Evolutionary conservation across 2,113 vertebrate genomes (phyloP), one percentile per base, ranked within the genome.

Genomic region (Syngnathus scovelli): DNA sequence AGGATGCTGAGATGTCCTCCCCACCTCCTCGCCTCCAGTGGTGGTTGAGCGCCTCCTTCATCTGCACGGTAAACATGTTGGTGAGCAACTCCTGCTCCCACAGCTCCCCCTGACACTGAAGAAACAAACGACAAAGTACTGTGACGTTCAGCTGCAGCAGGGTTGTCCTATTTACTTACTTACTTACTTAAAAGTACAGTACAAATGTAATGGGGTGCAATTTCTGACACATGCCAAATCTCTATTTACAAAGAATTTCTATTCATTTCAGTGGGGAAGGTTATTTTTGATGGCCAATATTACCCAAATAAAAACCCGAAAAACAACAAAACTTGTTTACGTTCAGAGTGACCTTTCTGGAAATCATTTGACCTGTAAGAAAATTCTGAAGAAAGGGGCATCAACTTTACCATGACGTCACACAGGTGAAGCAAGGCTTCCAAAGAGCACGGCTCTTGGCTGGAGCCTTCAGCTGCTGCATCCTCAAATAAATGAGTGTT

Each of bases 21-120:
- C 21, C 74, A 92, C 83, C 84, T 94, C 92, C 71, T 92, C 84
- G 90, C 93, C 95, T 96, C 95, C 94, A 95, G 80, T 94, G 90
- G 74, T 88, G 91, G 86, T 97, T 94, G 71, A 96, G 90, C 86
- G 98, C 95, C 87, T 94, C 92, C 76, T 96, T 94, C 11, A 41
- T 13, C 49, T 66, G 64, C 64, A 6, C 5, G 10, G 19, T 38
- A 36, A 54, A 12, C 48, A 38, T 52, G 27, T 54, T n/a, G 11
- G 11, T 44, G 71, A 92, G 83, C 83, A 94, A 92, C 70, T 92
- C 91, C 58, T 83, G 91, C 69, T 94, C 92, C 82, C 96, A 78
- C 81, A 96, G 89, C 86, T 98, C 94, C 88, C 94, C 92, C 77
- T 96, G 94, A 58, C 55, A 58, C 55, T 58, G 55, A 33, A 58